Evolutionary conservation across 2,113 vertebrate species (phyloP).

Genomic region (Mastomys natalensis): DNA sequence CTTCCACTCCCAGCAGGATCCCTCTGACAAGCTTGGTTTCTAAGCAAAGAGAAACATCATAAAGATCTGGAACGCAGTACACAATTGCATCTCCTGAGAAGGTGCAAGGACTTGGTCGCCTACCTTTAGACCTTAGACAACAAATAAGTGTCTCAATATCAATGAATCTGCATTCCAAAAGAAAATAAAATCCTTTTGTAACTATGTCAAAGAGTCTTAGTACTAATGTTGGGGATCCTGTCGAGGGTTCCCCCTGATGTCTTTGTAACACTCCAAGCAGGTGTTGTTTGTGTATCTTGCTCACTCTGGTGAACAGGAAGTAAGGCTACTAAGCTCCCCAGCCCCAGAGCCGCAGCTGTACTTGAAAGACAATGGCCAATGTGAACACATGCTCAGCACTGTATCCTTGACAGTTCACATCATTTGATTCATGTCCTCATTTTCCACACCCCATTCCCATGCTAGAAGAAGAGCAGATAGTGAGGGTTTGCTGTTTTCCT

Average conservation of each 20-base stretch:
- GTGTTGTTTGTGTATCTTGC: no score
- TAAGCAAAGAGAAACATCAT: not conserved
- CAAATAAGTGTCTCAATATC: not conserved
- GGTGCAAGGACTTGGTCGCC: not conserved
- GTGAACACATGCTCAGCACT: accelerated
- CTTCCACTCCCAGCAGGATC: no score
- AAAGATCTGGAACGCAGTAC: not conserved
- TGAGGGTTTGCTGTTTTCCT: not conserved
- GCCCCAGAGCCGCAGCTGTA: not conserved
- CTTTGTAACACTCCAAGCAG: not conserved
- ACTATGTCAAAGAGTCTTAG: not conserved
- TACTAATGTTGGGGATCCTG: not conserved
- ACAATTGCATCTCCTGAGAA: not conserved
- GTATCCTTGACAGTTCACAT: not conserved
- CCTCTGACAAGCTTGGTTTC: not conserved
- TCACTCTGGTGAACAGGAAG: not conserved
- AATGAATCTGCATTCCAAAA: not conserved
- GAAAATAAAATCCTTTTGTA: not conserved
- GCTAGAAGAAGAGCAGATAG: not conserved
- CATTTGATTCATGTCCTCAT: not conserved
- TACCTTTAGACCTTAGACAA: not conserved
- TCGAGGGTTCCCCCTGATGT: not conserved
- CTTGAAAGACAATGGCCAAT: not conserved
- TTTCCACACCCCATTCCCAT: not conserved
- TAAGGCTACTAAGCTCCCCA: not conserved